Base-by-base conservation (phyloP, 2,797 vertebrate species). In the Scarus forsteni region DNA sequence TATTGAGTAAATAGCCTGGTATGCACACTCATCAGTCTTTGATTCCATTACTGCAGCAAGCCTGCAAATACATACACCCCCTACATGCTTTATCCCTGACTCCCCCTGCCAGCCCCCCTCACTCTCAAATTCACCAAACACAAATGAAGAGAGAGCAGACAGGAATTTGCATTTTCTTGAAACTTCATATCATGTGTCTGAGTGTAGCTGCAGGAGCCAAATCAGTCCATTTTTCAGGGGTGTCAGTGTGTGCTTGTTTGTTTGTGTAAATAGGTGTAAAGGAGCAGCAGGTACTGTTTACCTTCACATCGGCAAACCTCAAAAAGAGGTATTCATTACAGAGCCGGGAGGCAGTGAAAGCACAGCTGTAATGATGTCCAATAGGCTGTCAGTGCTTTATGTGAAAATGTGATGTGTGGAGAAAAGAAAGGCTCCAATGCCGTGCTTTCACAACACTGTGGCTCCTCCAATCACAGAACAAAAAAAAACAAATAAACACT, bases 1-100 rank as follows among this genome's bases (percentile, higher is more conserved):
- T n/a, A n/a, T 70, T 52, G 79, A 73, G 80, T 85, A 86, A 90
- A 90, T 83, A 86, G 81, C 70, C 61, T 75, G 69, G 45, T 75
- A 53, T 77, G 80, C 79, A 85, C 66, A 81, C 62, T 89, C 87
- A 89, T 92, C 87, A 91, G 70, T 92, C 87, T 88, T 85, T 86
- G 75, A 81, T 79, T 83, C 86, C 79, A 89, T 90, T 87, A 87
- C 68, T 86, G 83, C 83, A 69, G 83, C 65, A 62, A 80, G 72
- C 56, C 74, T 84, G 76, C 65, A 85, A 84, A 88, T 57, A 59
- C 66, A 78, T 63, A 52, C 45, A 44, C 49, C 7, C 3, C 12
- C 50, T 11, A 27, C 16, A 16, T 7, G 15, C 18, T 6, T 12
- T 14, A 7, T 6, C 49, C 11, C 19, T 7, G 6, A 7, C 77